These are phyloP conservation scores for Virgularia gustaviana DNA, from an alignment of 92 coral and sea anemone genomes.

Conservation along the genomic window DNA sequence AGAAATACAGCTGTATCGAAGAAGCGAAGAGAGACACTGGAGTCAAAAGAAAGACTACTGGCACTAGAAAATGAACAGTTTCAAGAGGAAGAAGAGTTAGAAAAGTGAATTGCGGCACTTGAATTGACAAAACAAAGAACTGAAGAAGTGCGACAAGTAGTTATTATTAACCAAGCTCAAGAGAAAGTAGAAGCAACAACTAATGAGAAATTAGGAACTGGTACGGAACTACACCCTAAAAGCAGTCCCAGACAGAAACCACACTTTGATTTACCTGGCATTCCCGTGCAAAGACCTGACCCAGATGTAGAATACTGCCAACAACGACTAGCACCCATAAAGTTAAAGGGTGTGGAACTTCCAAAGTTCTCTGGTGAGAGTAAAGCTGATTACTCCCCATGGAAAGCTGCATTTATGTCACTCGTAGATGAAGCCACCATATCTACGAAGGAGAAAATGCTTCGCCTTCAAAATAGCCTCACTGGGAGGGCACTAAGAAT, in stretches of 20 bases:
- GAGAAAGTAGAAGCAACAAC: background rate
- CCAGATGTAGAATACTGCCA: background rate
- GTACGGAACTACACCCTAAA: background rate
- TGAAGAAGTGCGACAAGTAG: constrained; percentile 16
- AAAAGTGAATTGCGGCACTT: background rate
- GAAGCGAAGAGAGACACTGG: background rate
- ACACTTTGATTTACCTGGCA: background rate
- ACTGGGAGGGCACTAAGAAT: background rate
- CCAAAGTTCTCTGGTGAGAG: constrained; percentile 3
- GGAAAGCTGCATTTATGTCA: constrained; percentile 1
- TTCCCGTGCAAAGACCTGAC: background rate
- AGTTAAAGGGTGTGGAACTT: constrained; percentile 7
- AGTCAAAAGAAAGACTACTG: background rate
- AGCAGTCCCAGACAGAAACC: background rate
- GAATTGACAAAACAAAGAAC: constrained; percentile 10
- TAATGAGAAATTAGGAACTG: background rate
- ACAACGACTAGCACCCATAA: constrained; percentile 2
- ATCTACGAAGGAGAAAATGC: constrained; percentile 1
- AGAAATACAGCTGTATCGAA: too few species aligned
- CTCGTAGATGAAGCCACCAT: constrained; percentile 1
- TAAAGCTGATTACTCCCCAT: constrained; percentile 3
- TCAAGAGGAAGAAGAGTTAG: constrained; percentile 5
- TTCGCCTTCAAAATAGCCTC: constrained; percentile 3
- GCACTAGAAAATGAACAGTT: background rate
- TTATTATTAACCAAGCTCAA: background rate